A percentile compares a stretch with the other conserved stretches of the same genome.
Conservation (phyloP, 64 coral and sea anemone genomes). For the Montipora sp. region DNA sequence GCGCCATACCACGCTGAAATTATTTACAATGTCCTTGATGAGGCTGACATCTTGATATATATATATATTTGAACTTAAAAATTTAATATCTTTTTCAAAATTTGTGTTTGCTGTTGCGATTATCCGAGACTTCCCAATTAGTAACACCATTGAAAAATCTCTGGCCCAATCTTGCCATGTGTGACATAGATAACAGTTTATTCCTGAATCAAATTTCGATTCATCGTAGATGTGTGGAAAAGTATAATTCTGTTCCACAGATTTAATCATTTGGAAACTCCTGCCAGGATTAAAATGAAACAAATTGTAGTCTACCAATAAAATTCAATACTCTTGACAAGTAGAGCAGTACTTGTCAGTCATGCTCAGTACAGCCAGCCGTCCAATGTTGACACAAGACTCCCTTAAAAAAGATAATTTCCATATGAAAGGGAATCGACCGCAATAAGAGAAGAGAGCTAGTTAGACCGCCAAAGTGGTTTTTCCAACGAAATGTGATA, state of each 20-base stretch:
- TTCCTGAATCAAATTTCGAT: neutral
- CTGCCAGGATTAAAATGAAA: neutral
- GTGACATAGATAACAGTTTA: neutral
- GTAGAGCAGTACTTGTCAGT: conserved; percentile 6
- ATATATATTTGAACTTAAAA: neutral
- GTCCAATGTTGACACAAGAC: neutral
- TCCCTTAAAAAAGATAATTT: conserved; percentile 27
- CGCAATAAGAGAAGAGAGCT: conserved; percentile 2
- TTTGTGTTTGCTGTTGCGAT: neutral
- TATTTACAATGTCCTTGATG: neutral
- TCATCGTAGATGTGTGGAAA: neutral
- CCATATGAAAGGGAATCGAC: conserved; percentile 19
- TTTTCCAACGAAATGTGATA: neutral
- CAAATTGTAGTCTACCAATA: conserved; percentile 14
- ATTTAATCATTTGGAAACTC: neutral
- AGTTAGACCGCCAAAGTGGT: neutral
- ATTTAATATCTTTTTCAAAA: neutral
- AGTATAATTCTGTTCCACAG: neutral
- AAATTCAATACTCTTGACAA: conserved; percentile 9
- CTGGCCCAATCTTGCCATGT: neutral
- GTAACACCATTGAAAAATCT: neutral
- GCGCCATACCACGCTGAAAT: too few relatives aligned
- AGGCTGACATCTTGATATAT: neutral
- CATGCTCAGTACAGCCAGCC: neutral
- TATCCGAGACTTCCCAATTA: neutral